Percentiles rank a stretch among this genome's conserved stretches.
These are phyloP conservation scores for Epirrhoe tristata DNA, from an alignment of 2,888 invertebrate species.

Conservation along the genomic window DNA sequence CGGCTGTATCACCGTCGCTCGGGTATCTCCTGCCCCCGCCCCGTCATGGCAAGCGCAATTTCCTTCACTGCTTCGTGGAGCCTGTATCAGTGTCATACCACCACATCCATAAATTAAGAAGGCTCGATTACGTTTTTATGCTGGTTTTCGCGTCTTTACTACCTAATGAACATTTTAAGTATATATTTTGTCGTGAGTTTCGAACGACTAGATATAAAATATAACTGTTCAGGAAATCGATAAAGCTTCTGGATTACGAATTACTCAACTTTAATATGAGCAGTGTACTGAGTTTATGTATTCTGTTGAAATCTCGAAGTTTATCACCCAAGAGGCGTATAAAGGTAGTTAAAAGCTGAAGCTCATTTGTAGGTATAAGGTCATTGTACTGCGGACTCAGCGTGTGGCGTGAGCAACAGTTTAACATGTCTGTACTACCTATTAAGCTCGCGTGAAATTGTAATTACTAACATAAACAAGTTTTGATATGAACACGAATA, in stretches of 20 bases:
- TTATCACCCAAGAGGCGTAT: conserved; percentile 32
- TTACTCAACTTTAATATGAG: conserved; percentile 38
- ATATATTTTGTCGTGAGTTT: conserved; percentile 40
- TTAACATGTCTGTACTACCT: conserved; percentile 73
- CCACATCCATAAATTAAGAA: conserved; percentile 41
- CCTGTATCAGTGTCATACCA: conserved; percentile 31
- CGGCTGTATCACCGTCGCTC: conserved; percentile 70
- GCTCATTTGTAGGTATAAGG: conserved; percentile 36
- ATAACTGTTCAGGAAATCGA: conserved; percentile 37
- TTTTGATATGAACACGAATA: conserved; percentile 51
- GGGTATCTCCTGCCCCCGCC: conserved; percentile 57
- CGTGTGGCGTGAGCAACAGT: conserved; percentile 72
- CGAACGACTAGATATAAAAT: conserved; percentile 35
- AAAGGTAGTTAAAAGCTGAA: conserved; percentile 23
- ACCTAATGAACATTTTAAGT: conserved; percentile 43
- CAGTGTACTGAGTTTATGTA: conserved; percentile 41
- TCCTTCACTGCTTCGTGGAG: conserved; percentile 49
- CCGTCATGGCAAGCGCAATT: conserved; percentile 55
- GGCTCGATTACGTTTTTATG: conserved; percentile 41
- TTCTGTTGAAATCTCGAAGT: conserved; percentile 24
- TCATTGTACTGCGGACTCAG: conserved; percentile 63
- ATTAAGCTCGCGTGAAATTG: conserved; percentile 79
- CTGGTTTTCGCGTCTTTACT: conserved; percentile 41
- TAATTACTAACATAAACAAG: conserved; percentile 75
- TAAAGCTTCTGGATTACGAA: conserved; percentile 33